phyloP scores from a whole-genome alignment of 2,888 invertebrate genomes.

The Venusia cambrica region DNA sequence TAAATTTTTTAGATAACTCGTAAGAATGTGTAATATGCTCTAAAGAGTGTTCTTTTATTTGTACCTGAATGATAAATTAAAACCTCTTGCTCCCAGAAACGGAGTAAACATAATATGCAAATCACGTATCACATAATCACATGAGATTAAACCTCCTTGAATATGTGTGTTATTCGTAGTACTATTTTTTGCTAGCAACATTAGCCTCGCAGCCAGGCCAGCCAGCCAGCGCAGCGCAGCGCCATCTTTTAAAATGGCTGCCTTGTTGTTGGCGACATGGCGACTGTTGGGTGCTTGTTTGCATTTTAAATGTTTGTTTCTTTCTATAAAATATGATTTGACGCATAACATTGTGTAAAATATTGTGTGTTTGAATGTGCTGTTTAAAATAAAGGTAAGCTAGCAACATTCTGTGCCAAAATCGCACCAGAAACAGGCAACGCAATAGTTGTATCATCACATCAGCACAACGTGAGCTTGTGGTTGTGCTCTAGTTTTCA shows the following conservation, averaged over 20 bases:
- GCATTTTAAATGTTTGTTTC: slow-evolving; percentile 68
- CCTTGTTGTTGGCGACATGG: slow-evolving; percentile 79
- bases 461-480: slow-evolving; percentile 65
- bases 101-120: too few species aligned
- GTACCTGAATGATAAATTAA: too few species aligned
- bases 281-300: slow-evolving; percentile 76
- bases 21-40: too few species aligned
- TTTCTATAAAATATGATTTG: slow-evolving; percentile 59
- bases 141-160: too few species aligned
- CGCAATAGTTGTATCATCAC: slow-evolving; percentile 38
- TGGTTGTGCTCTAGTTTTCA: slow-evolving; percentile 27
- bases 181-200: slow-evolving; percentile 36
- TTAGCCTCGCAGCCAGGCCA: slow-evolving; percentile 13
- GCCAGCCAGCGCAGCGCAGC: slow-evolving; percentile 48
- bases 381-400: slow-evolving; percentile 56
- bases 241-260: slow-evolving; percentile 75
- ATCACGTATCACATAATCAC: too few species aligned
- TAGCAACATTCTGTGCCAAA: slow-evolving; percentile 7
- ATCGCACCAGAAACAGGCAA: slow-evolving; percentile 26
- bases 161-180: too few species aligned
- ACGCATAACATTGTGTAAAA: slow-evolving; percentile 42
- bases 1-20: too few species aligned
- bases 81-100: too few species aligned
- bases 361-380: slow-evolving; percentile 42
- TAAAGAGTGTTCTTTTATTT: too few species aligned